A percentile compares a stretch with the other conserved stretches of the same genome.
Conservation (phyloP, 2,113 vertebrate genomes). For the Podilymbus podiceps region DNA sequence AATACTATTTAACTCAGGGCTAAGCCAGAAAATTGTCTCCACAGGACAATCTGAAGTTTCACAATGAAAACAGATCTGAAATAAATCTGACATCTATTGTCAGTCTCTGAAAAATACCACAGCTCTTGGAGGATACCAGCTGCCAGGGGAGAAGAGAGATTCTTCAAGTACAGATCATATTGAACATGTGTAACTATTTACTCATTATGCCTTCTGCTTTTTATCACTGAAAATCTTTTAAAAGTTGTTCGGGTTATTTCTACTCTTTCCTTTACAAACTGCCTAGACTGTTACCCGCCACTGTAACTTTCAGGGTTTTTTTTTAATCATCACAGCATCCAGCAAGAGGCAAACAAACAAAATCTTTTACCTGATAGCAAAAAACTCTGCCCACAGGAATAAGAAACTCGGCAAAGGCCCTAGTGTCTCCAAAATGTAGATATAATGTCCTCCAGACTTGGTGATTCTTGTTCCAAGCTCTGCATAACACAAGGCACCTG, state of each 20-base stretch:
- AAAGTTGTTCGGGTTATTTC: background rate
- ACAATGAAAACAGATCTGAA: background rate
- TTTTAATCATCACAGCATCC: background rate
- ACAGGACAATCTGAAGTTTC: background rate
- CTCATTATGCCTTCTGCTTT: background rate
- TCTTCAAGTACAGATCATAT: background rate
- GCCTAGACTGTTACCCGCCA: background rate
- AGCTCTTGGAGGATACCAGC: background rate
- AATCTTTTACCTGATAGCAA: slow-evolving; percentile 80
- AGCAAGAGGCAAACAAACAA: background rate
- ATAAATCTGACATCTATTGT: background rate
- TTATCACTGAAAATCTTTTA: background rate
- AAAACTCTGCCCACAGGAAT: slow-evolving; percentile 84
- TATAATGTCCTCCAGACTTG: slow-evolving; percentile 89
- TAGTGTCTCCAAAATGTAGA: slow-evolving; percentile 85
- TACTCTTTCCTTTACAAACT: background rate
- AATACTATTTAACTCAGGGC: background rate
- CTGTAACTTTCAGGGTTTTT: background rate
- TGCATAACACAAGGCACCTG: slow-evolving; percentile 87
- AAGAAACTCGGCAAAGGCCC: slow-evolving; percentile 86
- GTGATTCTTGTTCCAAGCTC: slow-evolving; percentile 87
- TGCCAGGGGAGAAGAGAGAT: background rate
- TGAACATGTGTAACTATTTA: background rate
- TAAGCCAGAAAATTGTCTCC: background rate
- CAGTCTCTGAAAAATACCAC: background rate